A percentile compares a stretch with the other conserved stretches of the same genome.
Conservation (phyloP, 2,113 vertebrate species). For the Meles meles region DNA sequence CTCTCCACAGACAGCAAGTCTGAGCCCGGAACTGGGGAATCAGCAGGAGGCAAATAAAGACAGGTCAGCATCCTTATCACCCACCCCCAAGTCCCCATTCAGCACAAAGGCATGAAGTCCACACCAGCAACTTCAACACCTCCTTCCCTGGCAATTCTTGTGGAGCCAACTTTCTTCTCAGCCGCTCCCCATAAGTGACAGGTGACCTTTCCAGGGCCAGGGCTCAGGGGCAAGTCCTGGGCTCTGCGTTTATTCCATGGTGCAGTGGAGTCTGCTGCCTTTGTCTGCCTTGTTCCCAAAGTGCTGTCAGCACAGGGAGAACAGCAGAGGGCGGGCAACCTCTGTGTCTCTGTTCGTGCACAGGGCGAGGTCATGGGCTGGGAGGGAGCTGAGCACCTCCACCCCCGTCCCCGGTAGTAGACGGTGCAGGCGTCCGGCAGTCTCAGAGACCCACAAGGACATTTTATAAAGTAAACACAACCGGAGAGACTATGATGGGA, state of each 20-base stretch:
- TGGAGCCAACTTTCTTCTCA: neutral
- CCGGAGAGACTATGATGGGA: neutral
- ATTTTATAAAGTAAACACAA: neutral
- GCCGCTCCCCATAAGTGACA: neutral
- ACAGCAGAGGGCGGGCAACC: neutral
- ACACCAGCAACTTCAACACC: neutral
- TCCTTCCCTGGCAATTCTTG: neutral
- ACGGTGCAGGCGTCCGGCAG: fast-evolving
- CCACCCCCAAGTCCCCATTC: neutral
- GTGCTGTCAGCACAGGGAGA: neutral
- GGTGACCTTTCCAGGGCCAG: neutral
- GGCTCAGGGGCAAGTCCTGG: neutral
- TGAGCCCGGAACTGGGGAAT: neutral
- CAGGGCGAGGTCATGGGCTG: neutral
- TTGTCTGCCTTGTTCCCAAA: neutral
- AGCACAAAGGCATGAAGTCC: neutral
- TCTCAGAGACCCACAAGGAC: neutral
- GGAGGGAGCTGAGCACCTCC: neutral
- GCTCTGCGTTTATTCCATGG: neutral
- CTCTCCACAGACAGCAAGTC: neutral
- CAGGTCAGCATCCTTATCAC: neutral
- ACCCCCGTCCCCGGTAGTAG: neutral
- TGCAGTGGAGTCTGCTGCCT: neutral
- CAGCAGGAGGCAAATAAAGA: conserved; percentile 7
- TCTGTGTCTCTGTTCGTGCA: fast-evolving